phyloP scores from a whole-genome alignment of 2,797 vertebrate genomes.

The Heliangelus exortis region DNA sequence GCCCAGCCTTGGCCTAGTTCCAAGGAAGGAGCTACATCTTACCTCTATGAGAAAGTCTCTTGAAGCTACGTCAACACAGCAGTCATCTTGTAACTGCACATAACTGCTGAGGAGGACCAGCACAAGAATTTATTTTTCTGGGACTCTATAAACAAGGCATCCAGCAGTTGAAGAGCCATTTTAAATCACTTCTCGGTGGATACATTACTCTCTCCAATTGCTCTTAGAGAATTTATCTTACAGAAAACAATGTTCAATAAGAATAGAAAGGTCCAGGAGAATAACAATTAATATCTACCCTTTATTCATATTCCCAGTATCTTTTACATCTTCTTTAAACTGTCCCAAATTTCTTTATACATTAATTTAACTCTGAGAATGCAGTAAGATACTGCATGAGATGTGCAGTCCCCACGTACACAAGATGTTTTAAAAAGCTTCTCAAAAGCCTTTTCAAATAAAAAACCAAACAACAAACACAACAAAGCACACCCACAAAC shows the following conservation, averaged over 20 bases:
- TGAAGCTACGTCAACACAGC: neutral
- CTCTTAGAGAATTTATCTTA: slow-evolving; percentile 34
- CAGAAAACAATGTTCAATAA: slow-evolving; percentile 7
- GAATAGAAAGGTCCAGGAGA: slow-evolving; percentile 20
- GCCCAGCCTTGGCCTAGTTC: neutral
- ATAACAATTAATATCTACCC: slow-evolving; percentile 29
- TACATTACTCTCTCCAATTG: slow-evolving; percentile 23
- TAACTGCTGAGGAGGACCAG: slow-evolving; percentile 28
- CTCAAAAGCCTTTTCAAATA: neutral
- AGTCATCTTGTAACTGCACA: neutral
- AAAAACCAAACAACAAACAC: neutral
- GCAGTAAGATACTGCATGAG: neutral
- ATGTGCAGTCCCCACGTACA: neutral
- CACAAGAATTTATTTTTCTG: neutral
- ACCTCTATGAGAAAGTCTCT: slow-evolving; percentile 18
- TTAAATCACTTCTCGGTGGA: slow-evolving; percentile 40
- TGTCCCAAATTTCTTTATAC: neutral
- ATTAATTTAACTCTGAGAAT: neutral
- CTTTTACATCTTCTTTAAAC: slow-evolving; percentile 46
- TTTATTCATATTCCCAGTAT: slow-evolving; percentile 43
- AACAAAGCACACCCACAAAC: neutral
- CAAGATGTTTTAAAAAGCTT: neutral
- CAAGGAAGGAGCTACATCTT: neutral
- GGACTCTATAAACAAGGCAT: slow-evolving; percentile 43
- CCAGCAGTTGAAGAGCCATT: slow-evolving; percentile 25